A percentile compares a stretch with the other conserved stretches of the same genome.
These are phyloP conservation scores for Mythimna albipuncta DNA, from an alignment of 2,888 invertebrate genomes.

Conservation along the genomic window DNA sequence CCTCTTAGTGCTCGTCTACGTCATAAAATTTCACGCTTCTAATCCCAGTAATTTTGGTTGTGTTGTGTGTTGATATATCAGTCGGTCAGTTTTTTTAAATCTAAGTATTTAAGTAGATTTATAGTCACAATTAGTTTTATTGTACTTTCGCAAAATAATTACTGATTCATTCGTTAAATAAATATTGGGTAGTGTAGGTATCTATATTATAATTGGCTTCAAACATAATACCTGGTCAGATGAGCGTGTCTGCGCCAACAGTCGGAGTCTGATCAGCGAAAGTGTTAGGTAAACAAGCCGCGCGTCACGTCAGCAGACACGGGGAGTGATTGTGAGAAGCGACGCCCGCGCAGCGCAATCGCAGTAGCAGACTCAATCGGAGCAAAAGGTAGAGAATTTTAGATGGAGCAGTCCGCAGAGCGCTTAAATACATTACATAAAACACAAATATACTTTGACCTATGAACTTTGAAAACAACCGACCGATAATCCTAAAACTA, in stretches of 20 bases:
- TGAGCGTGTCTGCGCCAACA: neutral
- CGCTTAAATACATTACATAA: neutral
- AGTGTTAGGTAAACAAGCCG: conserved; percentile 47
- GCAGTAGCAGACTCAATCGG: neutral
- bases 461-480: too few species aligned
- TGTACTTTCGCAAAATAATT: neutral
- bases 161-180: neutral
- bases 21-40: too few species aligned
- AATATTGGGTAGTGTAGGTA: neutral
- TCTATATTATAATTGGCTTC: neutral
- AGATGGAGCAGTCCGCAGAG: conserved; percentile 7
- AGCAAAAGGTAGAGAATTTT: neutral
- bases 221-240: neutral
- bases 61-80: too few species aligned
- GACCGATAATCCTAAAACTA: too few species aligned
- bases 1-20: too few species aligned
- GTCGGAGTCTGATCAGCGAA: conserved; percentile 35
- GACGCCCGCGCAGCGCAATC: conserved; percentile 33
- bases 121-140: neutral
- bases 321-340: conserved; percentile 31
- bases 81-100: too few species aligned
- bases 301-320: conserved; percentile 23
- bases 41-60: too few species aligned
- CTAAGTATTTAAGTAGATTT: neutral
- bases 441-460: too few species aligned